phyloP scores from a whole-genome alignment of 2,888 invertebrate genomes.

The Andricus curvator region DNA sequence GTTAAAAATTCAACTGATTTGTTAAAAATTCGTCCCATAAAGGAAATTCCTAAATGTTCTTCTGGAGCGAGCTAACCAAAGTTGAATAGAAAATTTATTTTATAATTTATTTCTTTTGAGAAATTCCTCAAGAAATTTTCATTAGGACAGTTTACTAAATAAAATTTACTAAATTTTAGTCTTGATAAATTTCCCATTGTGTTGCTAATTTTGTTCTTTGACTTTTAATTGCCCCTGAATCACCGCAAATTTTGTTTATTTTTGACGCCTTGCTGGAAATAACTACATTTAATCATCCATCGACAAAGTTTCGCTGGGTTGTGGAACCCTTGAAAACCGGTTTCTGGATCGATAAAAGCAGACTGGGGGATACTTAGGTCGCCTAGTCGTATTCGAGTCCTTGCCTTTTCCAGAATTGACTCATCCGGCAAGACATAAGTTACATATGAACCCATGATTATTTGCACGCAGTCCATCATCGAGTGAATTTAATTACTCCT shows the following conservation, averaged over 20 bases:
- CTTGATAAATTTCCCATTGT: background rate
- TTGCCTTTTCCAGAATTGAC: constrained; percentile 16
- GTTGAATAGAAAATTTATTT: background rate
- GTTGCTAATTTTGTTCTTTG: background rate
- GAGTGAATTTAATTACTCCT: background rate
- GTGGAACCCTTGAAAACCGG: constrained; percentile 34
- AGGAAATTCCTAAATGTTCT: background rate
- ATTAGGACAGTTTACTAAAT: background rate
- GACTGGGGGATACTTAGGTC: constrained; percentile 21
- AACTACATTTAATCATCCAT: constrained; percentile 28
- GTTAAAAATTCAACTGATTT: too few species aligned
- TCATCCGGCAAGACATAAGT: constrained; percentile 1
- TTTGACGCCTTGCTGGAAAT: constrained; percentile 20
- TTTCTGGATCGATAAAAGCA: constrained; percentile 33
- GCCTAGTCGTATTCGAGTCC: background rate
- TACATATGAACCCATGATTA: background rate
- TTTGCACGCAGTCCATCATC: constrained; percentile 2
- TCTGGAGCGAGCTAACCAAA: background rate
- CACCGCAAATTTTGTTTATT: constrained; percentile 1
- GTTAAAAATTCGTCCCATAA: background rate
- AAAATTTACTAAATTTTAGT: background rate
- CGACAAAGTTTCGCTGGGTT: constrained; percentile 29
- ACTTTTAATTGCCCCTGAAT: constrained; percentile 21
- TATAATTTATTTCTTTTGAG: background rate
- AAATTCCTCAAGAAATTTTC: too few species aligned